Conservation (phyloP, 2,797 vertebrate genomes). For the Melopsittacus undulatus region DNA sequence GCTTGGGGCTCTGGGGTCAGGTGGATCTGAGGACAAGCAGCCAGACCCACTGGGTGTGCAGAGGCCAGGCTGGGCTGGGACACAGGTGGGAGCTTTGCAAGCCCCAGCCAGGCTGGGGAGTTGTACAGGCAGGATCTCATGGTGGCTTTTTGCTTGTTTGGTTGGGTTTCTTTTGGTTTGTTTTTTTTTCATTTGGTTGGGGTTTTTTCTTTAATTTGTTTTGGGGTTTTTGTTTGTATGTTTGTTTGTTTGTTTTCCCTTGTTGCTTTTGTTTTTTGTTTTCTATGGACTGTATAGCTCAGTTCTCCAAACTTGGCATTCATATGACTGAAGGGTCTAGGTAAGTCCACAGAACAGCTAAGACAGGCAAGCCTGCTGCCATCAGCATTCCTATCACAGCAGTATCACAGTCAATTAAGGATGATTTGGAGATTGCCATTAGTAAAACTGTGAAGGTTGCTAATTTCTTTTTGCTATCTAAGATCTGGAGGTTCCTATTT, state of each 20-base stretch:
- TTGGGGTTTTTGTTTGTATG: background rate
- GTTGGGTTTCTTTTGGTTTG: background rate
- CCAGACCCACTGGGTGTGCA: accelerated
- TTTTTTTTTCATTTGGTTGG: background rate
- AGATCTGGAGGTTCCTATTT: background rate
- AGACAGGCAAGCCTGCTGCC: background rate
- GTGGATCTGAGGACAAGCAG: background rate
- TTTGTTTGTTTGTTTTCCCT: background rate
- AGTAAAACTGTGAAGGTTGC: background rate
- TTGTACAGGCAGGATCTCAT: background rate
- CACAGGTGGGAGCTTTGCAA: background rate
- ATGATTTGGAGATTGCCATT: background rate
- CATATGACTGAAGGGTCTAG: background rate
- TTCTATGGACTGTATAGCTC: background rate
- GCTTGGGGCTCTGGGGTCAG: background rate
- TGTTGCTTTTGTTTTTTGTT: background rate
- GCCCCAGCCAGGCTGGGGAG: background rate
- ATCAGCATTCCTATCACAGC: background rate
- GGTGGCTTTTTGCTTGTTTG: background rate
- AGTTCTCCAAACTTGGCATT: background rate
- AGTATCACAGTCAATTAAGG: background rate
- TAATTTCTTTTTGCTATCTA: background rate
- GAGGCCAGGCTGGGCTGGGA: background rate
- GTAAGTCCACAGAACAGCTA: background rate
- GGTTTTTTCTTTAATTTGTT: background rate